Evolutionary conservation across 2,797 vertebrate genomes (phyloP).

Genomic region (Neopelma chrysocephalum): DNA sequence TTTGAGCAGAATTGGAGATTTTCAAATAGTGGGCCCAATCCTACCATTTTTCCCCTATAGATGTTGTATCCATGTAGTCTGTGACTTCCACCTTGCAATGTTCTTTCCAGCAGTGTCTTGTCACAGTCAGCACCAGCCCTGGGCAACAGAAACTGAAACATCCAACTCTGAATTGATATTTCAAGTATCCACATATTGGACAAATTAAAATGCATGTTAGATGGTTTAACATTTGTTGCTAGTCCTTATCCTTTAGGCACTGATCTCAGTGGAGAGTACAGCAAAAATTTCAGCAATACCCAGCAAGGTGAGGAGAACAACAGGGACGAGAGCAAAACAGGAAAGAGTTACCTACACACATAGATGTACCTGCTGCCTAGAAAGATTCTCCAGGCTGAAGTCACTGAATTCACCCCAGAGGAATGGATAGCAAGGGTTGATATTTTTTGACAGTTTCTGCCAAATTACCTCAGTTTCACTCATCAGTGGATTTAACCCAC

Average conservation of each 20-base stretch:
- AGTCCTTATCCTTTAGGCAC: background rate
- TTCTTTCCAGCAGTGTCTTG: background rate
- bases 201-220: background rate
- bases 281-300: background rate
- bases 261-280: fast-evolving
- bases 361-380: background rate
- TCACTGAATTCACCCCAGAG: background rate
- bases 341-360: background rate
- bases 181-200: background rate
- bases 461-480: background rate
- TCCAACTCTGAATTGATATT: background rate
- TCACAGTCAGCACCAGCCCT: background rate
- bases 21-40: background rate
- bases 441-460: background rate
- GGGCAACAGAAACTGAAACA: background rate
- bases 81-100: background rate
- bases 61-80: background rate
- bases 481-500: background rate
- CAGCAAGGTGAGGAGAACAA: background rate
- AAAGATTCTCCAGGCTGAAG: background rate
- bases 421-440: background rate
- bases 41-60: background rate
- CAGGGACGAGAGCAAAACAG: background rate
- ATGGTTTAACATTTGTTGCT: background rate
- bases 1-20: background rate